Base-by-base conservation (phyloP, 2,113 vertebrate species). In the Solea solea region DNA sequence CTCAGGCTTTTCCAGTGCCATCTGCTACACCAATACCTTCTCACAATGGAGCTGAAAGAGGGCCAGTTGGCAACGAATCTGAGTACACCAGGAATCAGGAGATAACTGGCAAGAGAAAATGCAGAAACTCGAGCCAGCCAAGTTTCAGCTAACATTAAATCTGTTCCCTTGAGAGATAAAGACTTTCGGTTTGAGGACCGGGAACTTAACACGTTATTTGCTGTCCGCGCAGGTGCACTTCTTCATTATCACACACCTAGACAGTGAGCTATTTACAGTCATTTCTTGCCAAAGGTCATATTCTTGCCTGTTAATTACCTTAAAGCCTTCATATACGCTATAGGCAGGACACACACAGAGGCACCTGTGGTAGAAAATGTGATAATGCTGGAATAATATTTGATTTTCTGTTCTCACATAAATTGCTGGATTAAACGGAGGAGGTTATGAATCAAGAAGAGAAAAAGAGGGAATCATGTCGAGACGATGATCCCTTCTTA, bases 41-140 rank as follows among this genome's bases (percentile, higher is more conserved):
- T 84, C 81, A 84, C 78, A 86, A 78, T 67, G 60, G 56, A 71
- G 79, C 79, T 88, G 82, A 88, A 86, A 78, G 45, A 71, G 78
- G 75, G 91, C 87, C 89, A 88, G 80, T 89, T 92, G 91, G 91
- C 91, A 92, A 34, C 42, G 3, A 86, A 83, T 90, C 83, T 80
- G 84, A 89, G 81, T 79, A 54, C 69, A 76, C 68, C 15, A 9
- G 80, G 62, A 82, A 85, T 87, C 60, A 1, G 69, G 83, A 88
- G 86, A 86, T 86, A 74, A 84, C 80, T 89, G 86, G 84, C 82
- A 82, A 77, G 68, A 69, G 55, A 83, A 77, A 72, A 84, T 16
- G 15, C 54, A 74, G 68, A 87, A 63, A 77, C 64, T 50, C 15
- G 16, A 76, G 76, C 16, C 42, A 9, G 88, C 86, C 88, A 90